phyloP scores from a whole-genome alignment of 2,797 vertebrate species.

The Tamandua tetradactyla region DNA sequence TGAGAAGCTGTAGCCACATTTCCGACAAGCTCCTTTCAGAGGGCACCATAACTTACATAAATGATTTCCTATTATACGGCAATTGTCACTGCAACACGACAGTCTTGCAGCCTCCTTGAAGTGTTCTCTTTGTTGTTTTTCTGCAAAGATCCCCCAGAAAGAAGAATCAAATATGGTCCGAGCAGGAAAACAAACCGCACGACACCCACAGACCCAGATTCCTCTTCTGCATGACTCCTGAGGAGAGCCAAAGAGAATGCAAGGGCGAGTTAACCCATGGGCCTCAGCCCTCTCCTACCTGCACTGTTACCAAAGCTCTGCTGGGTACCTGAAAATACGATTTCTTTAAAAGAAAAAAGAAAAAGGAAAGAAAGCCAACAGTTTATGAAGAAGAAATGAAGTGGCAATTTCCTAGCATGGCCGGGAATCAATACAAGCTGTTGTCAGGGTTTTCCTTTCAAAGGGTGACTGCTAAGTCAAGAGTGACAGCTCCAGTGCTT shows the following conservation, averaged over 20 bases:
- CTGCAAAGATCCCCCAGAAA: conserved; percentile 78
- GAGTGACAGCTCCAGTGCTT: conserved; percentile 65
- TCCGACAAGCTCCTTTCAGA: conserved; percentile 44
- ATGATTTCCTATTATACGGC: conserved; percentile 76
- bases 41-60: conserved; percentile 67
- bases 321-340: conserved; percentile 1
- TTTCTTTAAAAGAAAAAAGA: conserved; percentile 7
- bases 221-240: not conserved
- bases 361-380: conserved; percentile 5
- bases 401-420: conserved; percentile 78
- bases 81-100: conserved; percentile 80
- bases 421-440: conserved; percentile 73
- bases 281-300: conserved; percentile 42
- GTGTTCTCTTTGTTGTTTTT: conserved; percentile 81
- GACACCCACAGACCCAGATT: not conserved
- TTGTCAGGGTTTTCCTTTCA: conserved; percentile 72
- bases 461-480: conserved; percentile 65
- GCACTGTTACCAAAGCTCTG: not conserved
- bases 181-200: conserved; percentile 55
- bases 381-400: conserved; percentile 72
- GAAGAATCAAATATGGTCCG: conserved; percentile 53
- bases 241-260: not conserved
- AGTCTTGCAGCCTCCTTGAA: conserved; percentile 76
- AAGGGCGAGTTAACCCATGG: not conserved
- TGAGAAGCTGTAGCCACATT: conserved; percentile 49